These are phyloP conservation scores for Sceliomorpha sp. DNA, from an alignment of 2,888 invertebrate species.

Conservation along the genomic window DNA sequence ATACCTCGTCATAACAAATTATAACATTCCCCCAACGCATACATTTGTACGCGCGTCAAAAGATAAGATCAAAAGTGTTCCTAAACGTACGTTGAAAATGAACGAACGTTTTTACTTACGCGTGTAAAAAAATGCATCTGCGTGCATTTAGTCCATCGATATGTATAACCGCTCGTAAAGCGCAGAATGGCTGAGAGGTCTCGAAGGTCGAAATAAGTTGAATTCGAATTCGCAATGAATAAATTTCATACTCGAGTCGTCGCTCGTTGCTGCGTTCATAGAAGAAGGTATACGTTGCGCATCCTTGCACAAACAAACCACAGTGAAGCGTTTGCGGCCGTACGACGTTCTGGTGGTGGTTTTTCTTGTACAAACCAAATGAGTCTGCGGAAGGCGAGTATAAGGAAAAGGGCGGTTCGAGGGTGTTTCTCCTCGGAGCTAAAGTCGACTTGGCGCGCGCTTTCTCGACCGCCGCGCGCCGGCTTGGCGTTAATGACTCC, in stretches of 20 bases:
- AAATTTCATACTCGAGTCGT: conserved; percentile 26
- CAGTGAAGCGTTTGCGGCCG: conserved; percentile 17
- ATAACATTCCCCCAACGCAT: too few relatives aligned
- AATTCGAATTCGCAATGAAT: conserved; percentile 27
- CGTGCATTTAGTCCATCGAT: background rate
- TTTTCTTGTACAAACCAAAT: conserved; percentile 21
- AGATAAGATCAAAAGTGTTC: too few relatives aligned
- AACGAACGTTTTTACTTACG: background rate
- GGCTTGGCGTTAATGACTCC: conserved; percentile 15
- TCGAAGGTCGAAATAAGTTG: conserved; percentile 10
- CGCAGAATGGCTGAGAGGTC: background rate
- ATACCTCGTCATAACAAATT: too few relatives aligned
- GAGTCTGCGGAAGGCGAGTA: conserved; percentile 7
- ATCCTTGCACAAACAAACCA: conserved; percentile 11
- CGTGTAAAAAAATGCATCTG: conserved; percentile 9
- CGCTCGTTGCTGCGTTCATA: conserved; percentile 6
- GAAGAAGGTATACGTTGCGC: conserved; percentile 1
- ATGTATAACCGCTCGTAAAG: conserved; percentile 1
- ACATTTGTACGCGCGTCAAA: too few relatives aligned
- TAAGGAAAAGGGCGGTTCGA: conserved; percentile 5
- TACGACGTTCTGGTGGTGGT: conserved; percentile 13
- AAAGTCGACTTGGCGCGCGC: conserved; percentile 6
- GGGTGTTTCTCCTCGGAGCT: conserved; percentile 2
- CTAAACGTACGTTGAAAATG: too few relatives aligned
- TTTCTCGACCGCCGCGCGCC: conserved; percentile 13